Evolutionary conservation across 2,797 vertebrate species (phyloP).

Genomic region (Eulemur coronatus): DNA sequence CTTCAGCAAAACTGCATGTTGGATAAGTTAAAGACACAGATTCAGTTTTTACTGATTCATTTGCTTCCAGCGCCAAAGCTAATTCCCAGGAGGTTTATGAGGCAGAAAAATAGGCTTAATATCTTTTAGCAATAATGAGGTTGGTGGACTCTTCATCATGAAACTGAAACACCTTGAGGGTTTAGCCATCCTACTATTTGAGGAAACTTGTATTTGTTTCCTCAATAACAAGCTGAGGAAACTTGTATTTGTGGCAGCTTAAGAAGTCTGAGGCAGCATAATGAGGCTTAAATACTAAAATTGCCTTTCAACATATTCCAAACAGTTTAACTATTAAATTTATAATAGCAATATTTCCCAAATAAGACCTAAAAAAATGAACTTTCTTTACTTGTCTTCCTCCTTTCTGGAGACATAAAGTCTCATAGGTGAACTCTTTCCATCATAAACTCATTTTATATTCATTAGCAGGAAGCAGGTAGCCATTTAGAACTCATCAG

Average conservation of each 20-base stretch:
- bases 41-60: background rate
- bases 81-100: background rate
- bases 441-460: background rate
- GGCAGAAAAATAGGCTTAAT: background rate
- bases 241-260: background rate
- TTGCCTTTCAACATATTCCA: background rate
- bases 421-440: background rate
- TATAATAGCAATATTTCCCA: background rate
- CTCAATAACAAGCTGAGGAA: too few relatives aligned
- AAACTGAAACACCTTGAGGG: background rate
- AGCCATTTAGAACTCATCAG: background rate
- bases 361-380: background rate
- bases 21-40: background rate
- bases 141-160: background rate
- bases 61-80: background rate
- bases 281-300: background rate
- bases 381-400: background rate
- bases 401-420: background rate
- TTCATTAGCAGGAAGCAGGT: background rate
- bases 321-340: background rate
- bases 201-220: background rate
- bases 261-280: background rate
- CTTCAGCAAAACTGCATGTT: background rate
- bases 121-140: background rate
- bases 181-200: background rate